Evolutionary conservation across 1,140 invertebrate species (phyloP).

Genomic region (Augochlora pura): DNA sequence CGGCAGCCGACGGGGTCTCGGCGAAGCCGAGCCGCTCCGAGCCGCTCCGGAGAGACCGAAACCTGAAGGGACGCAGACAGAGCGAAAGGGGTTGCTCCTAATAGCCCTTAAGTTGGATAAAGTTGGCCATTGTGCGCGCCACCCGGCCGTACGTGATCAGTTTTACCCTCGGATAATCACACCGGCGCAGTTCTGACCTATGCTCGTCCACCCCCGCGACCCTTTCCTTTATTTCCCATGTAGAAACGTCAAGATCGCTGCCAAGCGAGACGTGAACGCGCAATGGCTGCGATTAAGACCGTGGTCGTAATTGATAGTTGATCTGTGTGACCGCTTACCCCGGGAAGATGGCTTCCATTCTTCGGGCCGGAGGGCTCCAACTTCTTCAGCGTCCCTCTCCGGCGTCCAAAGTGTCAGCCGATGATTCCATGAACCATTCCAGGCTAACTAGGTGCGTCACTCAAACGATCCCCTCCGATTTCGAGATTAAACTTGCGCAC

Average conservation of each 20-base stretch:
- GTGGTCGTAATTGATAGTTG: conserved; percentile 39
- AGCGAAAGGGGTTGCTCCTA: conserved; percentile 63
- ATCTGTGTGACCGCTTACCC: background rate
- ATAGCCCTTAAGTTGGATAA: conserved; percentile 67
- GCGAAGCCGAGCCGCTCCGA: conserved; percentile 5
- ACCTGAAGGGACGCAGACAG: conserved; percentile 57
- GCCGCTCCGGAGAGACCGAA: conserved; percentile 30
- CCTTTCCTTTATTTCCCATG: conserved; percentile 37
- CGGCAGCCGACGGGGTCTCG: conserved; percentile 47
- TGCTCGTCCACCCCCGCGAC: background rate
- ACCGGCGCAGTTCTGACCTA: conserved; percentile 45
- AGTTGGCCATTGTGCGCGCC: conserved; percentile 64
- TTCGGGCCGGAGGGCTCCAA: too few species aligned
- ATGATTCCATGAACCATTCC: too few species aligned
- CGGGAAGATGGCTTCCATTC: too few species aligned
- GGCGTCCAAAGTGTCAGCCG: too few species aligned
- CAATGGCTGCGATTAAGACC: conserved; percentile 30
- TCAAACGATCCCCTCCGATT: too few species aligned
- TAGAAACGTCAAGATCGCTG: background rate
- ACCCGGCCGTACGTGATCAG: conserved; percentile 65
- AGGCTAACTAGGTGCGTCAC: too few species aligned
- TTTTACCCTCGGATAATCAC: conserved; percentile 65
- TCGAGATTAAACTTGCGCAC: too few species aligned
- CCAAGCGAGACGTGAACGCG: conserved; percentile 10
- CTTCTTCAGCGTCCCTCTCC: too few species aligned